Base-by-base conservation (phyloP, 53 echinoderm and acorn worm species). In the Echinometra lucunter region DNA sequence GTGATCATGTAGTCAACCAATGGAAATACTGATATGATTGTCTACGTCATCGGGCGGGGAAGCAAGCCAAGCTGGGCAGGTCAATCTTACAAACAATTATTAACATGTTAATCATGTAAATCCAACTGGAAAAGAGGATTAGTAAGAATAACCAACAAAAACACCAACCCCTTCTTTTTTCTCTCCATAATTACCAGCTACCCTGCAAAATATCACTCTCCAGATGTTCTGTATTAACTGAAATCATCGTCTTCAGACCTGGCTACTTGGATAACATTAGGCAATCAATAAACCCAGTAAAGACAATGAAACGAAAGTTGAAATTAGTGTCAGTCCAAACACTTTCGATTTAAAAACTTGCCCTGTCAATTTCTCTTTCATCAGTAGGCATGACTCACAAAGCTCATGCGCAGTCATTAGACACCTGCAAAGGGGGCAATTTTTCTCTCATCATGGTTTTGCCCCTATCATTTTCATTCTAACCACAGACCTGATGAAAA, bases 1-100 rank as follows among this genome's bases (percentile, higher is more conserved):
- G 92, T 92, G 78, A 78, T 78, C 91, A 92, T 92, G 80, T 78
- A n/a, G 4, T 55, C 78, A 35, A 49, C 92, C 92, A 92, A 92
- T 92, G 57, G n/a, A 2, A 34, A 56, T 45, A 28, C 17, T 55
- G 92, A 78, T 55, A 32, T 38, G 90, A 85, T 90, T 90, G 90
- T 58, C 42, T 90, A 67, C 91, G 67, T 66, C 89, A 91, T 60
- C 15, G 30, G 91, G 91, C 70, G 70, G 70, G n/a, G 70, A 91
- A 70, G 70, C 91, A 44, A 37, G 60, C 85, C 49, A 85, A 85
- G 85, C 30, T 85, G 13, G 85, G 85, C 85, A 85, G 49, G 30
- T 47, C 85, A 85, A 85, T 85, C 30, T 16, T 49, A 85, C 85
- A 85, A 49, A 85, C 85, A 85, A n/a, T 85, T 85, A 85, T 85